Conservation (phyloP, 2,888 invertebrate genomes). For the Metacarcinus magister region DNA sequence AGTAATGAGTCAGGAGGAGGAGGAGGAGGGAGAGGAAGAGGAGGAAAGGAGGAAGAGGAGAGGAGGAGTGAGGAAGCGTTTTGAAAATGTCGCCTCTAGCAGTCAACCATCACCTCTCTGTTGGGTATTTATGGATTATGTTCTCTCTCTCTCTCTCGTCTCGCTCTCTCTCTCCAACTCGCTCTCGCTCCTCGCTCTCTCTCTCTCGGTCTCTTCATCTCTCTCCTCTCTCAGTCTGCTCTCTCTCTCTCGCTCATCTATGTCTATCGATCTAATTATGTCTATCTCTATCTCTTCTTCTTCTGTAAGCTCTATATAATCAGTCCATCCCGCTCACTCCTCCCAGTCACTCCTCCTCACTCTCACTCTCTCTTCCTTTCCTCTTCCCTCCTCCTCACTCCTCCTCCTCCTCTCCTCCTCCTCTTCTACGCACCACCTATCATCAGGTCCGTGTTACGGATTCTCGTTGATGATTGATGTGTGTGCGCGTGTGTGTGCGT, state of each 20-base stretch:
- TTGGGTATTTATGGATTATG: not conserved
- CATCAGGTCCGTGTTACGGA: not conserved
- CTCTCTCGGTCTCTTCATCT: too few species aligned
- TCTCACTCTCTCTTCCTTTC: not conserved
- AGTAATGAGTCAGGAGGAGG: slow-evolving; percentile 26
- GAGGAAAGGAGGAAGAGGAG: too few species aligned
- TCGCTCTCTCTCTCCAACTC: too few species aligned
- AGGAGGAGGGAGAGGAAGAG: not conserved
- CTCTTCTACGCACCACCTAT: not conserved
- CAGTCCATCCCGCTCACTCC: not conserved
- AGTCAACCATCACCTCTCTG: not conserved
- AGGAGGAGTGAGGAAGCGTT: too few species aligned
- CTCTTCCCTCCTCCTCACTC: too few species aligned
- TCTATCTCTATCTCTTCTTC: not conserved
- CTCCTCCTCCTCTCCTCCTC: too few species aligned
- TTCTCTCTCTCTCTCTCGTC: too few species aligned
- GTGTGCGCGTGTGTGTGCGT: slow-evolving; percentile 1
- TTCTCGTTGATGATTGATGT: slow-evolving; percentile 3
- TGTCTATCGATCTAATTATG: not conserved
- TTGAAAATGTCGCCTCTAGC: not conserved
- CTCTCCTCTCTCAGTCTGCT: too few species aligned
- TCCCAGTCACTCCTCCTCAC: not conserved
- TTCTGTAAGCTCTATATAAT: too few species aligned
- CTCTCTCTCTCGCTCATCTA: not conserved
- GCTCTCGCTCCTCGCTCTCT: too few species aligned